These are phyloP conservation scores for Gnatocerus cornutus DNA, from an alignment of 2,888 invertebrate species.

Conservation along the genomic window DNA sequence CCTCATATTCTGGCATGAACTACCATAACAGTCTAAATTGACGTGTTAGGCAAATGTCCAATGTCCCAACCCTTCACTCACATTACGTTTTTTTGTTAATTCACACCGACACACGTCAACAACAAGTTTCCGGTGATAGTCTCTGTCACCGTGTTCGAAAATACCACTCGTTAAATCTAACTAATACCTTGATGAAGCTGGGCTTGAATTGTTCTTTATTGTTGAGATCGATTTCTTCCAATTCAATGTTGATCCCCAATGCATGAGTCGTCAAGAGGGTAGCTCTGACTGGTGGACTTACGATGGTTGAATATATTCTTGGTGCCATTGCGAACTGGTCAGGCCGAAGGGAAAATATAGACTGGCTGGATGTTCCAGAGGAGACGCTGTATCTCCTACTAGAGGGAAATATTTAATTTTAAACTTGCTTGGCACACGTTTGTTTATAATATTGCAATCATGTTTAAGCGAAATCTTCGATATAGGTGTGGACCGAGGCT, in stretches of 20 bases:
- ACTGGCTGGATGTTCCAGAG: constrained; percentile 41
- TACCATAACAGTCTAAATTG: no score
- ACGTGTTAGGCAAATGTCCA: no score
- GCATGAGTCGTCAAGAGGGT: constrained; percentile 40
- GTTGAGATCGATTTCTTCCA: constrained; percentile 40
- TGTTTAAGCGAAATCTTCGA: constrained; percentile 41
- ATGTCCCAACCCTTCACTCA: no score
- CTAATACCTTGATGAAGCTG: constrained; percentile 40
- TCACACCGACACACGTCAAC: no score
- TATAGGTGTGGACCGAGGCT: constrained; percentile 30
- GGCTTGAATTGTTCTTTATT: constrained; percentile 45
- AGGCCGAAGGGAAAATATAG: constrained; percentile 9
- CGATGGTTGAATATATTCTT: constrained; percentile 28
- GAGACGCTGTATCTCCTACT: constrained; percentile 39
- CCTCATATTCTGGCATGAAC: no score
- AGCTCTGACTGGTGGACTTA: constrained; percentile 37
- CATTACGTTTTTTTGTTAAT: no score
- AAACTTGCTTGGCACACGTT: constrained; percentile 49
- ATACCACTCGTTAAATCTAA: no score
- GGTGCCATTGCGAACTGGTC: constrained; percentile 37
- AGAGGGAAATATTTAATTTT: constrained; percentile 48
- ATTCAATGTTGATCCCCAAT: constrained; percentile 38
- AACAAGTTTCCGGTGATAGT: no score
- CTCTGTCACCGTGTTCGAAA: no score
- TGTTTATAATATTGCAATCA: constrained; percentile 48